phyloP scores from a whole-genome alignment of 37 sponge, comb jelly and placozoan species.

The Spongilla lacustris region DNA sequence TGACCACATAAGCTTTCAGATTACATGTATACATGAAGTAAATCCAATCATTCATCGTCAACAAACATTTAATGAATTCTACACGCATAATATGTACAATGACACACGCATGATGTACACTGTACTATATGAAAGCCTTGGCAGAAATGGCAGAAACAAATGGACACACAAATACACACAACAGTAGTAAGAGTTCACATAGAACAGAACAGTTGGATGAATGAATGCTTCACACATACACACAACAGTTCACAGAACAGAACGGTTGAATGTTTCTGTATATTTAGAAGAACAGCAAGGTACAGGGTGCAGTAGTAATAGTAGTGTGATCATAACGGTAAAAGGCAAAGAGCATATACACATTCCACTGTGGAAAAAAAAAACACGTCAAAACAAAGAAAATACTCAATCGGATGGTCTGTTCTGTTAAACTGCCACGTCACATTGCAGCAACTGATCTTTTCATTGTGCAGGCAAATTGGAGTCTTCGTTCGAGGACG shows the following conservation, averaged over 20 bases:
- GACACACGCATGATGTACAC: neutral
- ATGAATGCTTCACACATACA: neutral
- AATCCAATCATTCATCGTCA: too few relatives aligned
- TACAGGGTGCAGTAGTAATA: neutral
- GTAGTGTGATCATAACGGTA: neutral
- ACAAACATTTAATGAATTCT: too few relatives aligned
- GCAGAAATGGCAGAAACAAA: neutral
- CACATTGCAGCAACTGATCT: neutral
- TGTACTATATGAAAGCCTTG: too few relatives aligned
- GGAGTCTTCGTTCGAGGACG: conserved; percentile 6
- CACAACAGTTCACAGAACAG: too few relatives aligned
- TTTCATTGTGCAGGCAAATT: neutral
- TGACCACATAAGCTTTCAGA: too few relatives aligned
- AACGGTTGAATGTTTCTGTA: neutral
- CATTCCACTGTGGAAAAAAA: neutral
- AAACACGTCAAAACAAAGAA: neutral
- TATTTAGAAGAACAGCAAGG: neutral
- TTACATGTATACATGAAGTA: too few relatives aligned
- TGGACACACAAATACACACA: neutral
- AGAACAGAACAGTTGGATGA: too few relatives aligned
- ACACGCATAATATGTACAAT: neutral
- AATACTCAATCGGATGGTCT: neutral
- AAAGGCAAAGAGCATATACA: neutral
- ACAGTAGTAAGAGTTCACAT: neutral
- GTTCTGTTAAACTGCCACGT: neutral